A percentile compares a stretch with the other conserved stretches of the same genome.
Evolutionary conservation across 2,113 vertebrate species (phyloP).

Genomic region (Menura novaehollandiae): DNA sequence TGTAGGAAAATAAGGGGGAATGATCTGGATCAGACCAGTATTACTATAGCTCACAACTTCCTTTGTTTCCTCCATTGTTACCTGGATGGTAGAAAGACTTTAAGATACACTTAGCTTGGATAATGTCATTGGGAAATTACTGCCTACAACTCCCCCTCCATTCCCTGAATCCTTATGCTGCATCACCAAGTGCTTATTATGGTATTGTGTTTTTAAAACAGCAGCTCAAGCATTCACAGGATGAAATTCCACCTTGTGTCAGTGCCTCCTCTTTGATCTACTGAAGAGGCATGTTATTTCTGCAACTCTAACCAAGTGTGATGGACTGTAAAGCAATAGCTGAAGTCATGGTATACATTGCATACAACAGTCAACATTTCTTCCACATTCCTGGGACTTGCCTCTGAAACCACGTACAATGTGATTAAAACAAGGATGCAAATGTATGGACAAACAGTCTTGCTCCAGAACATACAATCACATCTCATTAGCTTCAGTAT

Average conservation of each 20-base stretch:
- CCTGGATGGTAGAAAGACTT: not conserved
- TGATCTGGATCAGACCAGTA: not conserved
- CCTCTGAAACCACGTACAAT: not conserved
- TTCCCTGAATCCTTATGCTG: not conserved
- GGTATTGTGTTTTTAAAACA: not conserved
- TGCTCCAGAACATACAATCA: conserved; percentile 16
- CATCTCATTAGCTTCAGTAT: not conserved
- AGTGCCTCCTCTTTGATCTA: conserved; percentile 33
- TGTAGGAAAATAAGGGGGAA: not conserved
- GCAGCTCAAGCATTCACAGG: conserved; percentile 5
- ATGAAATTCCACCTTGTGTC: conserved; percentile 50
- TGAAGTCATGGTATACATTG: not conserved
- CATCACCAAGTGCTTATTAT: not conserved
- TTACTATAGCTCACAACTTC: not conserved
- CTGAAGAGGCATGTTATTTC: not conserved
- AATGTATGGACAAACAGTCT: not conserved
- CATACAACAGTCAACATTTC: not conserved
- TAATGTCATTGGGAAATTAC: not conserved
- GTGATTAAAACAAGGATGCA: conserved; percentile 11
- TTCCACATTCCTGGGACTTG: conserved; percentile 16
- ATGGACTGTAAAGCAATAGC: conserved; percentile 35
- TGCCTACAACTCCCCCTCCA: not conserved
- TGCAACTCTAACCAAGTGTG: not conserved
- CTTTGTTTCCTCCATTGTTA: not conserved
- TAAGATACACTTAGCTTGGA: not conserved